Base-by-base conservation (phyloP, 2,888 invertebrate genomes). In the Chelonus formosanus region DNA sequence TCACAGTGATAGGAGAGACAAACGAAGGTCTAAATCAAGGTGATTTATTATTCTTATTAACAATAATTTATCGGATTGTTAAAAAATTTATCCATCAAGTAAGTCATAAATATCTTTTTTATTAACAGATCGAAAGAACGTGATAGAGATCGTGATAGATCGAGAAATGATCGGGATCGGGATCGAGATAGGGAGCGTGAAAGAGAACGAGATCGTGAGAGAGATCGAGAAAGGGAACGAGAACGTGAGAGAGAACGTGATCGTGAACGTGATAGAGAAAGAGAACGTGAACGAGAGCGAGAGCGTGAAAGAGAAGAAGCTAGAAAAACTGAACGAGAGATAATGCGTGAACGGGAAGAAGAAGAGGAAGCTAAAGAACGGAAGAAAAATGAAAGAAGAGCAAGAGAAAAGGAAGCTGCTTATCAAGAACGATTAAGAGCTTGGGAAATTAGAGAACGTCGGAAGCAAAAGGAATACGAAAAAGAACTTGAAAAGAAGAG, bases 391-490 rank as follows among this genome's bases (percentile, higher is more conserved):
- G 97, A 98, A 81, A 91, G 97, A 84, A 91, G 94, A 84, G 93
- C 97, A 0, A 86, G 96, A 7, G 97, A 98, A 82, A 97, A 97
- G 84, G 98, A 98, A 85, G 93, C 94, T 43, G 94, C 95, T n/a
- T 98, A 98, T 85, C 97, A 98, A 86, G 95, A 93, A 87, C 87
- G 94, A 85, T 86, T 87, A 69, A 85, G 90, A 67, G 87, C 89
- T 43, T 98, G 97, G 97, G 97, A 97, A 85, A 88, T 89, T 0
- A 88, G 97, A 71, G 97, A 98, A 85, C 89, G 94, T 10, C 91
- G 97, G 80, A 95, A 95, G 85, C 88, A 90, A 32, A 94, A 95
- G 84, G 97, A 98, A 78, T 92, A 96, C 84, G 95, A 93, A 76
- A 93, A 93, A 84, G 92, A 96, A 83, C 90, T 92, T 67, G 93